These are phyloP conservation scores for Percopsis omiscomaycus DNA, from an alignment of 2,797 vertebrate species.

Conservation along the genomic window DNA sequence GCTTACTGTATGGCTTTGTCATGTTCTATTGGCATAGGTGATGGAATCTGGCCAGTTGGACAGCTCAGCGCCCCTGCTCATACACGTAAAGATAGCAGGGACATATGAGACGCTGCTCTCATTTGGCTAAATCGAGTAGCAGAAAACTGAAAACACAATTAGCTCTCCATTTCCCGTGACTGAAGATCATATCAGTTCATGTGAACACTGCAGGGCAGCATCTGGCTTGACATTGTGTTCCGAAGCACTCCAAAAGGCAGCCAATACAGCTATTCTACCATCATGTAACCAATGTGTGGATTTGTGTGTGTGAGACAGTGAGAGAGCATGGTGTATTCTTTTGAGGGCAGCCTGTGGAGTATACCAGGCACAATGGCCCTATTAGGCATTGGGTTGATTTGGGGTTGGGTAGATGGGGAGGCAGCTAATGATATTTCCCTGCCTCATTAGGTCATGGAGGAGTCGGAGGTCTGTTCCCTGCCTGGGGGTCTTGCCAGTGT, in stretches of 20 bases:
- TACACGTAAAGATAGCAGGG: slow-evolving; percentile 34
- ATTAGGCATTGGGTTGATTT: slow-evolving; percentile 57
- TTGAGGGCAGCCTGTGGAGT: slow-evolving; percentile 12
- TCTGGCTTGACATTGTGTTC: neutral
- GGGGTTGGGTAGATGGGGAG: slow-evolving; percentile 54
- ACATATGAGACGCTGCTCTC: slow-evolving; percentile 37
- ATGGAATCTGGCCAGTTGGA: slow-evolving; percentile 43
- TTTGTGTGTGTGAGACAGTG: neutral
- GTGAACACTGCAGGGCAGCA: slow-evolving; percentile 6
- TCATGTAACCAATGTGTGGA: slow-evolving; percentile 12
- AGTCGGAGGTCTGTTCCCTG: slow-evolving; percentile 85
- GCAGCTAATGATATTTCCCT: slow-evolving; percentile 69
- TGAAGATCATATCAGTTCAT: too few relatives aligned
- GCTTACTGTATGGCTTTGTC: slow-evolving; percentile 33
- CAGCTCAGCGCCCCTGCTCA: slow-evolving; percentile 38
- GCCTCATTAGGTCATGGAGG: slow-evolving; percentile 85
- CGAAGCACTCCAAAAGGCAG: neutral
- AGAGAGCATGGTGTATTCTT: slow-evolving; percentile 6
- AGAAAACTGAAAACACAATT: slow-evolving; percentile 26
- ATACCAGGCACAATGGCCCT: slow-evolving; percentile 36
- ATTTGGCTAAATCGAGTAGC: slow-evolving; percentile 14
- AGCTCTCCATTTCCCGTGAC: slow-evolving; percentile 14
- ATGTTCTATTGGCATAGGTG: slow-evolving; percentile 41
- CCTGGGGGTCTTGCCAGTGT: slow-evolving; percentile 89
- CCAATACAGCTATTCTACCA: neutral